Base-by-base conservation (phyloP, 2,888 invertebrate genomes). In the Idaea straminata region DNA sequence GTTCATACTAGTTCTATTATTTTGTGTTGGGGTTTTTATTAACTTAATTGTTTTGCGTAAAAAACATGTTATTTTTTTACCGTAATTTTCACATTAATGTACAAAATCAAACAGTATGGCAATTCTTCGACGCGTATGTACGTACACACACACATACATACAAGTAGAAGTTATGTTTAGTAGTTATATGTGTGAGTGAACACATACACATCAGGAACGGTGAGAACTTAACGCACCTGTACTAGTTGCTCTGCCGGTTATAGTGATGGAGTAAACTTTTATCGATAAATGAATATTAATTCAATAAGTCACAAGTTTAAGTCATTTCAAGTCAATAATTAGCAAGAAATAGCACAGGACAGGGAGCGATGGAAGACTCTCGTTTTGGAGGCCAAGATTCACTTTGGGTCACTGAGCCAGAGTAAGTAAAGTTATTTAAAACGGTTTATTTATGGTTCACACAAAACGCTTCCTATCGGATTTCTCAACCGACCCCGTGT, bases 141-240 rank as follows among this genome's bases (percentile, higher is more conserved):
- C 59, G 59, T 63, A 58, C 58, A 58, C 58, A 58, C 59, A 59
- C 59, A 59, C 15, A 16, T 47, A 13, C 6, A 47, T 47, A 10
- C 7, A 47, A 13, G 13, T 47, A 47, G 47, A 47, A 47, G 10
- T 47, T 13, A 47, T 47, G 47, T 47, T 25, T 25, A 25, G 25
- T 25, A 25, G 81, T 74, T 79, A 81, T 82, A 83, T 84, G 83
- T 83, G 81, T 79, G 47, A 72, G 72, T 77, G 73, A 74, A 74
- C 74, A 77, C 74, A 74, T 68, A 70, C 63, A 61, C 66, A 57
- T 47, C 47, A 47, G 16, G 25, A 13, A 75, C 84, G 84, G 88
- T 91, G 91, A 91, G 91, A 92, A 91, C 84, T 85, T 74, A 80
- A 83, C 86, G 88, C 92, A 92, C 92, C 92, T 92, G 92, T 89